phyloP scores from a whole-genome alignment of 2,888 invertebrate species.

The Melinaea marsaeus region DNA sequence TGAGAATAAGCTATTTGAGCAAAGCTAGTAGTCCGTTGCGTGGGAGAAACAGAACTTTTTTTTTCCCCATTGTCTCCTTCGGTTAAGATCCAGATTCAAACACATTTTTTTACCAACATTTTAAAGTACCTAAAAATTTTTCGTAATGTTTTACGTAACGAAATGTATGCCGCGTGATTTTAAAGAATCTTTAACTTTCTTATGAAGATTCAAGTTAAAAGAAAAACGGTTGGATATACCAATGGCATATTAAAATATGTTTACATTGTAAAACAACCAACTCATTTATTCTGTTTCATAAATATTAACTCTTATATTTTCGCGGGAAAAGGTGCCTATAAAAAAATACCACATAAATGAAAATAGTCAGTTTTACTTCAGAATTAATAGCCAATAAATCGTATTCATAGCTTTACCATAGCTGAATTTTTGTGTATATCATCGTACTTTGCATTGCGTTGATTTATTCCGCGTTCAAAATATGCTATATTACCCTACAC shows the following conservation, averaged over 20 bases:
- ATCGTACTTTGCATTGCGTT: constrained; percentile 3
- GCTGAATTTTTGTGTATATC: neutral
- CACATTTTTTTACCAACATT: constrained; percentile 80
- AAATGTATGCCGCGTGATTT: too few species aligned
- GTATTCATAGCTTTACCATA: neutral
- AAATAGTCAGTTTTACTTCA: neutral
- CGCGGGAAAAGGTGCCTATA: too few species aligned
- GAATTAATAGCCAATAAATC: too few species aligned
- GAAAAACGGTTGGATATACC: too few species aligned
- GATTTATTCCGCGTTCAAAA: neutral
- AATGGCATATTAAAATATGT: too few species aligned
- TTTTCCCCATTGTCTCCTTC: constrained; percentile 81
- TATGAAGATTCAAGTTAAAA: too few species aligned
- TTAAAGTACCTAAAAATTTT: constrained; percentile 58
- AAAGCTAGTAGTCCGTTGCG: constrained; percentile 90
- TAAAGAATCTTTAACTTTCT: too few species aligned
- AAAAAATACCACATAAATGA: neutral
- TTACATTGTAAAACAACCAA: too few species aligned
- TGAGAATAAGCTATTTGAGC: constrained; percentile 89
- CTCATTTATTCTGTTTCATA: too few species aligned
- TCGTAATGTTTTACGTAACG: too few species aligned
- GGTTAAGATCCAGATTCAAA: constrained; percentile 87
- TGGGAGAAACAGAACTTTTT: constrained; percentile 86
- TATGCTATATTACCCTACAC: neutral
- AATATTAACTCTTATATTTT: too few species aligned